Conservation (phyloP, 1,140 invertebrate genomes). For the Hypsibius dujardini region DNA sequence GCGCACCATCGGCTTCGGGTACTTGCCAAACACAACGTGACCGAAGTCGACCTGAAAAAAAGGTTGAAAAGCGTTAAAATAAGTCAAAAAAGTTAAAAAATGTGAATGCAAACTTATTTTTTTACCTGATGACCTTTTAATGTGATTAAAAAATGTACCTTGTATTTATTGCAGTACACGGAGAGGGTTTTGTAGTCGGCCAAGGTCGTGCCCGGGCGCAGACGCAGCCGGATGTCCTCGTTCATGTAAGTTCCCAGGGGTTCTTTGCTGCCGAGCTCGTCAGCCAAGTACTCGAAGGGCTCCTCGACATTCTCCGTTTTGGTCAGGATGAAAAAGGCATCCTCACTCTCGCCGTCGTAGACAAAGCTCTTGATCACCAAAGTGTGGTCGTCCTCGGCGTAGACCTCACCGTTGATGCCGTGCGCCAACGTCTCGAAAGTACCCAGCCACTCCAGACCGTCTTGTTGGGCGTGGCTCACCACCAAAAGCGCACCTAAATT, state of each 20-base stretch:
- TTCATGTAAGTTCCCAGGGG: constrained; percentile 7
- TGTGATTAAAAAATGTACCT: not conserved
- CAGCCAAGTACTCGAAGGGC: constrained; percentile 10
- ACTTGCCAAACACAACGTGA: not conserved
- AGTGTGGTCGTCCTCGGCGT: constrained; percentile 67
- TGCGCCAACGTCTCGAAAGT: constrained; percentile 44
- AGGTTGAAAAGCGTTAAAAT: no score
- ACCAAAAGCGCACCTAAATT: no score
- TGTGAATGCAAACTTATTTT: no score
- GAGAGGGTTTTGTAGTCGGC: constrained; percentile 7
- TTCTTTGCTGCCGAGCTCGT: not conserved
- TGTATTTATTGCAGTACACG: constrained; percentile 11
- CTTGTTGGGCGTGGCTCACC: no score
- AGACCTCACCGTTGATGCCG: constrained; percentile 54
- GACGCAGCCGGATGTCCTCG: constrained; percentile 14
- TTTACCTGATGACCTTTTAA: not conserved
- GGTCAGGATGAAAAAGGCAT: constrained; percentile 4
- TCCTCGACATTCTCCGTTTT: not conserved
- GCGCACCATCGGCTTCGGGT: not conserved
- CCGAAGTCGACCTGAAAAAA: not conserved
- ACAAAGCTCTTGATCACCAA: constrained; percentile 65
- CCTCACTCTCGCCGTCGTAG: constrained; percentile 47
- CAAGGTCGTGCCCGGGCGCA: not conserved
- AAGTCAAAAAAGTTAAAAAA: not conserved
- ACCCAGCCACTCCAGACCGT: not conserved